phyloP scores from a whole-genome alignment of 2,797 vertebrate genomes.

The Erethizon dorsatum region DNA sequence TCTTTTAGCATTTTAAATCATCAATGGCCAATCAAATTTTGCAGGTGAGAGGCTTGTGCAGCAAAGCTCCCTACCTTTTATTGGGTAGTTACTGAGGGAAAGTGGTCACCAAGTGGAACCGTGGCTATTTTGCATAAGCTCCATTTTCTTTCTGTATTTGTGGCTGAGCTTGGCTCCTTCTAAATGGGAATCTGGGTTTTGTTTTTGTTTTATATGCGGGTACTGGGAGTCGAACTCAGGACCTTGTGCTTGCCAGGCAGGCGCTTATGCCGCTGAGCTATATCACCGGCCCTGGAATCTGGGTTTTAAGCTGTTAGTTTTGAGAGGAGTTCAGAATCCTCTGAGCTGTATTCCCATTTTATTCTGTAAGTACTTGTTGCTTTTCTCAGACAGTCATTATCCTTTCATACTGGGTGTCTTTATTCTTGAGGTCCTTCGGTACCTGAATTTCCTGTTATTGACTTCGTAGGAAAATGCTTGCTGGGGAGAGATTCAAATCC shows the following conservation, averaged over 20 bases:
- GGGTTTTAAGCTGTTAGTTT: not conserved
- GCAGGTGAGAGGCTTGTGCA: not conserved
- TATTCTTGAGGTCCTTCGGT: not conserved
- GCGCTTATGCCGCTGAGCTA: too few species aligned
- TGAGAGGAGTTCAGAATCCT: not conserved
- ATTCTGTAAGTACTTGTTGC: not conserved
- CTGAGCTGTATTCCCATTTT: not conserved
- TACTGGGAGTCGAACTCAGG: too few species aligned
- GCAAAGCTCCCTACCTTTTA: rapidly evolving
- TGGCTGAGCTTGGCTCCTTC: not conserved
- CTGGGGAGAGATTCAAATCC: not conserved
- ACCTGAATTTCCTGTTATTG: not conserved
- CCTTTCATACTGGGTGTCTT: not conserved
- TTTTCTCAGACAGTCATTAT: not conserved
- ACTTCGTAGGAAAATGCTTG: not conserved
- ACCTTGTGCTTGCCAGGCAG: too few species aligned
- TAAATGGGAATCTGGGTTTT: not conserved
- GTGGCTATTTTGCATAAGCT: rapidly evolving
- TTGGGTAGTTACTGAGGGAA: rapidly evolving
- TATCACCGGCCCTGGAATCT: not conserved
- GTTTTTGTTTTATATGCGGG: too few species aligned
- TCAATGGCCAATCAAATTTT: not conserved
- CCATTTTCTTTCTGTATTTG: not conserved
- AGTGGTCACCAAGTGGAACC: not conserved
- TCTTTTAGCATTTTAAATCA: not conserved